Evolutionary conservation across 2,113 vertebrate genomes (phyloP).

Genomic region (Callorhinus ursinus): DNA sequence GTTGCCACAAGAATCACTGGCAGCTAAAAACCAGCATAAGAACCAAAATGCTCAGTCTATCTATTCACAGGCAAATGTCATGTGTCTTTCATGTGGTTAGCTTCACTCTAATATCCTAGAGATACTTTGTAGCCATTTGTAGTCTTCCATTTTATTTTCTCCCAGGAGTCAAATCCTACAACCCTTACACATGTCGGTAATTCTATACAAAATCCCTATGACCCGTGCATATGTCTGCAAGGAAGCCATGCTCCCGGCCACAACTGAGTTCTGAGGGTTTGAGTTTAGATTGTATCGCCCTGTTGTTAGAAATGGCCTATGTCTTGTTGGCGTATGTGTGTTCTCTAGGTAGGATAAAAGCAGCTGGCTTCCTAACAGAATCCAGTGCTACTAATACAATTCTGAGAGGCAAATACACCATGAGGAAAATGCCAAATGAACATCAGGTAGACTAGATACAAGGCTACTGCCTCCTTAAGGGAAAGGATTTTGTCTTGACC

Average conservation of each 20-base stretch:
- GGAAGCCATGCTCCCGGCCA: not conserved
- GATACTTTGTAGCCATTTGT: conserved; percentile 46
- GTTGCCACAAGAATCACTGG: conserved; percentile 75
- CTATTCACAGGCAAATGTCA: conserved; percentile 73
- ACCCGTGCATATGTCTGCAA: not conserved
- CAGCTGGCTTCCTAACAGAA: conserved; percentile 6
- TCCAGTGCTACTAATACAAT: not conserved
- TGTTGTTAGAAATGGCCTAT: not conserved
- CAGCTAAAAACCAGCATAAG: conserved; percentile 71
- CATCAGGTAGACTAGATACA: not conserved
- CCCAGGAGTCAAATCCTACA: conserved; percentile 43
- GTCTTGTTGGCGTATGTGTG: not conserved
- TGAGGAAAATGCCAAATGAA: not conserved
- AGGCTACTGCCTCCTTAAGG: not conserved
- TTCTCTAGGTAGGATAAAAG: not conserved
- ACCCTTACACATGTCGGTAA: not conserved
- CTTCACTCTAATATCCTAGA: conserved; percentile 64
- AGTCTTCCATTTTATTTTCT: conserved; percentile 28
- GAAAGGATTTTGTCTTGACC: not conserved
- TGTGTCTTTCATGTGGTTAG: conserved; percentile 61
- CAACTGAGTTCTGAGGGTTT: not conserved
- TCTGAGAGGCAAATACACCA: not conserved
- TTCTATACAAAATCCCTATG: not conserved
- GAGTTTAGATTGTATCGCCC: not conserved
- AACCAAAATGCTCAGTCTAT: conserved; percentile 67